Base-by-base conservation (phyloP, 2,113 vertebrate genomes). In the Morone chrysops region DNA sequence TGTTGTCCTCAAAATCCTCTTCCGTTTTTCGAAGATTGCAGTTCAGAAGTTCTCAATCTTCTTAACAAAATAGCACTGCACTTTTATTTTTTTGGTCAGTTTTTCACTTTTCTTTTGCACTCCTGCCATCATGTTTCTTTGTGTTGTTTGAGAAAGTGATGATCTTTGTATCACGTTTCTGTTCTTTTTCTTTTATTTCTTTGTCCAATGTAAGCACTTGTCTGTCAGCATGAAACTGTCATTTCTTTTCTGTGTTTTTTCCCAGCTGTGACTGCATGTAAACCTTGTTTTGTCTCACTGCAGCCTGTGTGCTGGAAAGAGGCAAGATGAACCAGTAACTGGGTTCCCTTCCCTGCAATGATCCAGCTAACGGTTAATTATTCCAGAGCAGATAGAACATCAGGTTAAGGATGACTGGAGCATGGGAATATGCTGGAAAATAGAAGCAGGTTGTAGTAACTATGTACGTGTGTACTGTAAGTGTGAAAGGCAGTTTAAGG, bases 71-170 rank as follows among this genome's bases (percentile, higher is more conserved):
- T 36, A 16, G 75, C 78, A 80, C 81, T 75, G 86, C 90, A 90
- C 81, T 88, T 91, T 87, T 86, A 61, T 69, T 77, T 56, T 74
- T 78, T 88, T 71, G 78, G 59, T 62, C 40, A 74, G 67, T 20
- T 87, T 89, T 65, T 53, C 40, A 25, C 16, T 67, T 78, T 89
- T 86, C 71, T 84, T 93, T 93, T 93, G 84, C 96, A 96, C 95
- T 94, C 95, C 94, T 95, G 95, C 96, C 95, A 95, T 96, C 93
- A 89, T 96, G 96, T 96, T 96, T 95, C 93, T 96, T 84, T 92
- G 22, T 83, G 81, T 70, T 74, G 85, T 81, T 84, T 76, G 75
- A 86, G 47, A 77, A 89, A 79, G 80, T 86, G 89, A 87, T 81
- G 25, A 43, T 59, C 71, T 82, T 87, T 88, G 56, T 92, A 57